Evolutionary conservation across 2,113 vertebrate species (phyloP), one percentile per base, ranked within the genome.

Genomic region (Crotalus horridus): DNA sequence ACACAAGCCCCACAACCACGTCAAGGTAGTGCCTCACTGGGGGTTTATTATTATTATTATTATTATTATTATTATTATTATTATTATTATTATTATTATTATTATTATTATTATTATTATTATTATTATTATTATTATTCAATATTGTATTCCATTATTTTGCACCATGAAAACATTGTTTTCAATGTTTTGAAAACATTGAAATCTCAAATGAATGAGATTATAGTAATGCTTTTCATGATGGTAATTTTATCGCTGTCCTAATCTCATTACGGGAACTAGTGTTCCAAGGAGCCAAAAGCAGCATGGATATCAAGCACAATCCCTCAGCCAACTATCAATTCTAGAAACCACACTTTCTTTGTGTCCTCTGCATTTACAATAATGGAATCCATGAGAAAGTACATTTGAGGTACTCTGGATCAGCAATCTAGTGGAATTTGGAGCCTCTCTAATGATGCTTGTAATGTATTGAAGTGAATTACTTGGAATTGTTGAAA

Each of bases 171-270:
- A 54, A 74, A 51, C 26, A 6, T 4, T 29, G 6, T 51, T 51
- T 51, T 51, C 48, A 51, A 51, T 9, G 48, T 51, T 51, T 51
- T 51, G 48, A 51, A 51, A 51, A 51, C 48, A 51, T 51, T 51
- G 48, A 51, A 51, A 51, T 51, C 33, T 53, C 46, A 90, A 20
- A n/a, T 90, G 48, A 94, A 95, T 95, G 90, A 86, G 29, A 81
- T 81, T 81, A 81, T 43, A 43, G 33, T 81, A 81, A 43, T 21
- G 33, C 74, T 81, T 81, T 43, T 33, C 17, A 43, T 43, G 74
- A 43, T 43, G 33, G 33, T 33, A 81, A 39, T 81, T 39, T 1
- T 81, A 39, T 21, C 21, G 33, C 33, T 21, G 17, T 43, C 33
- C 74, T 81, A 81, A 81, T 81, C 33, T 8, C 74, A 43, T 21